phyloP scores from a whole-genome alignment of 1,140 invertebrate genomes.

The Megalopta genalis region DNA sequence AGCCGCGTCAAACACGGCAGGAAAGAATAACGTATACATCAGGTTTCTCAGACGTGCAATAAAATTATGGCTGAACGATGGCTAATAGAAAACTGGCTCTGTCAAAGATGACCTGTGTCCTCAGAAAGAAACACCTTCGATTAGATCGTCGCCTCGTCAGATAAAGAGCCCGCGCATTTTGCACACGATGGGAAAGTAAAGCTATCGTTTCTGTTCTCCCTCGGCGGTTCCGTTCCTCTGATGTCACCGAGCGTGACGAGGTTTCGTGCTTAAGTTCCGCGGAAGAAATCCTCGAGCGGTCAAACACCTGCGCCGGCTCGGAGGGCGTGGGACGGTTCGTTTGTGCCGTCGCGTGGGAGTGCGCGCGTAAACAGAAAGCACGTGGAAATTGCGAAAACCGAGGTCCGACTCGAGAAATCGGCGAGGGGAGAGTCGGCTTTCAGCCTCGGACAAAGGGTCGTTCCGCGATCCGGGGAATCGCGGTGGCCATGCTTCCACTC shows the following conservation, averaged over 20 bases:
- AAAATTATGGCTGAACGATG: too few relatives aligned
- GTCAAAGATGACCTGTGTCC: too few relatives aligned
- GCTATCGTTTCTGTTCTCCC: neutral
- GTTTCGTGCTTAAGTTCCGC: constrained; percentile 36
- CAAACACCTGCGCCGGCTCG: constrained; percentile 10
- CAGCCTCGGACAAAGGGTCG: neutral
- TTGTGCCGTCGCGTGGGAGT: constrained; percentile 3
- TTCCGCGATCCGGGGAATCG: neutral
- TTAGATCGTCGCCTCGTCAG: too few relatives aligned
- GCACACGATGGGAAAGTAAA: neutral
- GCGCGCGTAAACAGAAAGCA: constrained; percentile 1
- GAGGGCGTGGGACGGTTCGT: constrained; percentile 1
- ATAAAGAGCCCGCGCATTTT: too few relatives aligned
- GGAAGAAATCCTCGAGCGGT: constrained; percentile 48
- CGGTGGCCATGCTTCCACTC: too few relatives aligned
- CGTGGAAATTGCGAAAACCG: constrained; percentile 24
- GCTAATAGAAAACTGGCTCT: too few relatives aligned
- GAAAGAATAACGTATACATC: too few relatives aligned
- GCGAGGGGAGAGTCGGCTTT: neutral
- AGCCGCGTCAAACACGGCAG: too few relatives aligned
- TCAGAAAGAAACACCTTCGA: too few relatives aligned
- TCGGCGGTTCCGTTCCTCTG: neutral
- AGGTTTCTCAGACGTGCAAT: too few relatives aligned
- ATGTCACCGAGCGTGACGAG: neutral
- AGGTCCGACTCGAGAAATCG: neutral